These are phyloP conservation scores for Heteromormyrus szaboi DNA, from an alignment of 2,797 vertebrate genomes.

Conservation along the genomic window DNA sequence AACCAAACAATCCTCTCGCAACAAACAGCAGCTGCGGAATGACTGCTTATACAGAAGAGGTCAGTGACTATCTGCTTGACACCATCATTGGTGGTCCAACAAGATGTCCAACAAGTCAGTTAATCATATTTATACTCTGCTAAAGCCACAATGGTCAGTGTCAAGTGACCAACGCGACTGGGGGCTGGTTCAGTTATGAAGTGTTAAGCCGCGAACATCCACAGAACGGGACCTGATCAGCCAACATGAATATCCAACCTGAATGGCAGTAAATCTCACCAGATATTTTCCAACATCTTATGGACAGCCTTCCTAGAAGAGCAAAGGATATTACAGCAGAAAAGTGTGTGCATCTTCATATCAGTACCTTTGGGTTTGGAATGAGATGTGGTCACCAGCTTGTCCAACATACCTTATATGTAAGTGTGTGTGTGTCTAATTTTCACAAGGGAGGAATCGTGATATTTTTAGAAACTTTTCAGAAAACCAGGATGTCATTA, in stretches of 20 bases:
- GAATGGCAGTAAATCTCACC: not conserved
- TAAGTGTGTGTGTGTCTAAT: not conserved
- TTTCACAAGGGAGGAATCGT: not conserved
- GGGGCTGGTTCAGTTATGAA: not conserved
- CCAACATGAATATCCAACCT: not conserved
- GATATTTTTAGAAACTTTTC: not conserved
- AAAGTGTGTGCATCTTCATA: not conserved
- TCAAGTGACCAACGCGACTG: not conserved
- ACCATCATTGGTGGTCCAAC: not conserved
- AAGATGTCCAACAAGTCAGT: not conserved
- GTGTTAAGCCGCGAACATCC: not conserved
- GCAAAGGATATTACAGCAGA: not conserved
- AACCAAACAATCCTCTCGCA: not conserved
- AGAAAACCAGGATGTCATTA: not conserved
- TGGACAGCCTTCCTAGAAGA: not conserved
- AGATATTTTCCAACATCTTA: not conserved
- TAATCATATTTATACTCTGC: not conserved
- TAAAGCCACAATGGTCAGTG: not conserved
- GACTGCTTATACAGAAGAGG: not conserved
- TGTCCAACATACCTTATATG: not conserved
- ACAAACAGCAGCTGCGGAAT: not conserved
- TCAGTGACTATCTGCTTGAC: not conserved
- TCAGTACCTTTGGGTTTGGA: not conserved
- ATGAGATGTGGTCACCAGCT: not conserved
- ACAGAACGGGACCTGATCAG: not conserved